These are phyloP conservation scores for Trichonephila clavata DNA, from an alignment of 1,140 invertebrate species.

Conservation along the genomic window DNA sequence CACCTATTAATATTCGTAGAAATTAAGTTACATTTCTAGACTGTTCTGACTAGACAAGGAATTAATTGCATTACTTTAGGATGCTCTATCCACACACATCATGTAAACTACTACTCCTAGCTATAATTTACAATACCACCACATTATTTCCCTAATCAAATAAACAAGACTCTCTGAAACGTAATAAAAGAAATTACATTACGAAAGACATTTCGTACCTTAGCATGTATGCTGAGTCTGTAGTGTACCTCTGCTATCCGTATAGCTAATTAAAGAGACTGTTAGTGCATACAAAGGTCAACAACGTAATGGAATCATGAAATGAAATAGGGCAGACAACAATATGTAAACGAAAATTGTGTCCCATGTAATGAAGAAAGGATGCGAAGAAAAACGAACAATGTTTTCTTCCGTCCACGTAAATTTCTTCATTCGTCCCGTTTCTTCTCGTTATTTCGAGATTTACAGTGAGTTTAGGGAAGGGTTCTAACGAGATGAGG, in stretches of 20 bases:
- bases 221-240: background rate
- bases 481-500: constrained; percentile 64
- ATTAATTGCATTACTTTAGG: too few species aligned
- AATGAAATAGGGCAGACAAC: constrained; percentile 62
- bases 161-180: background rate
- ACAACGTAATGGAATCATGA: constrained; percentile 49
- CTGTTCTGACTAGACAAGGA: too few species aligned
- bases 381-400: constrained; percentile 30
- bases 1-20: too few species aligned
- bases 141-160: background rate
- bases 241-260: background rate
- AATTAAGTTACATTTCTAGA: too few species aligned
- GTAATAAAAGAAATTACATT: background rate
- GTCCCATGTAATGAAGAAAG: constrained; percentile 49
- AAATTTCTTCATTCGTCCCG: constrained; percentile 65
- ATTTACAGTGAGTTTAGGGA: constrained; percentile 58
- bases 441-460: constrained; percentile 65
- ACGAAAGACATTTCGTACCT: constrained; percentile 34
- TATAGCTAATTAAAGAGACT: constrained; percentile 37
- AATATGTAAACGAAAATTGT: constrained; percentile 69
- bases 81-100: too few species aligned
- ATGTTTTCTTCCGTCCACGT: constrained; percentile 44
- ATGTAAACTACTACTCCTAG: too few species aligned
- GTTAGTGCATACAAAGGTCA: constrained; percentile 13
- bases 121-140: too few species aligned